These are phyloP conservation scores for Loriculus beryllinus DNA, from an alignment of 2,797 vertebrate species.

Conservation along the genomic window DNA sequence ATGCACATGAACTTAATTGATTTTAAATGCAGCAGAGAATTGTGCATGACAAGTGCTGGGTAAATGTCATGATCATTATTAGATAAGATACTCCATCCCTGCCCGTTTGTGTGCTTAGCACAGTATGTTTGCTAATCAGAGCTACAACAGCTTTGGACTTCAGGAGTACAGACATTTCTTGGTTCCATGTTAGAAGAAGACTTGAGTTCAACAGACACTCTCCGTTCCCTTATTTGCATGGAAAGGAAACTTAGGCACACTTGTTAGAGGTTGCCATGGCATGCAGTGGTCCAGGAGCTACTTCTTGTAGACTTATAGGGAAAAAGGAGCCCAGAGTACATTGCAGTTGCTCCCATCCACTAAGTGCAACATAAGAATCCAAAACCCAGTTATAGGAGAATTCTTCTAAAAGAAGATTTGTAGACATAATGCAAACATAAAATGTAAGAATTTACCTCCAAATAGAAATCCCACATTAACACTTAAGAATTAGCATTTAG, in stretches of 20 bases:
- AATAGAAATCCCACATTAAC: neutral
- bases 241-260: neutral
- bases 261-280: neutral
- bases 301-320: neutral
- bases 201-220: neutral
- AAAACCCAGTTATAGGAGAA: neutral
- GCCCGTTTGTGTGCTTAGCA: neutral
- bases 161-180: neutral
- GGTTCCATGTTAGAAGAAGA: neutral
- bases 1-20: neutral
- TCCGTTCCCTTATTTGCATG: neutral
- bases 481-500: neutral
- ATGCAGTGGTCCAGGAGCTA: accelerated
- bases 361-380: neutral
- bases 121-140: neutral
- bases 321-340: neutral
- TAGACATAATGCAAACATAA: neutral
- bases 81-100: neutral
- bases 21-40: neutral
- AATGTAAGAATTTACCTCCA: neutral
- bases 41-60: neutral
- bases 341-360: neutral
- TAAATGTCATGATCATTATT: neutral
- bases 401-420: neutral
- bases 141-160: neutral